These are phyloP conservation scores for Temnothorax rugatulus DNA, from an alignment of 2,888 invertebrate species.

Conservation along the genomic window DNA sequence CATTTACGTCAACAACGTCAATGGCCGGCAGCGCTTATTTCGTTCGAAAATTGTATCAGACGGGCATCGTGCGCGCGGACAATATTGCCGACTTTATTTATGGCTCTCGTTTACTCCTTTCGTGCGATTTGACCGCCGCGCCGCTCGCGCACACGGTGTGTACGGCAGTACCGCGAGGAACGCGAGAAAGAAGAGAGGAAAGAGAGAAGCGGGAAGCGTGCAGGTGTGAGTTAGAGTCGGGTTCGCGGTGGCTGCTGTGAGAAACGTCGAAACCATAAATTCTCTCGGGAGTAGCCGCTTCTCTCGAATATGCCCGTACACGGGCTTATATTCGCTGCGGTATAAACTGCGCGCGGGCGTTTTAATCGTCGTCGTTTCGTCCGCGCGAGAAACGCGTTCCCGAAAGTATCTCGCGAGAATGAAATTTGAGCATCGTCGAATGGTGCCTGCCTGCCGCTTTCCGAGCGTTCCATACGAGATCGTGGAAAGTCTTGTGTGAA, in stretches of 20 bases:
- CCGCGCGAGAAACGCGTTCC: background rate
- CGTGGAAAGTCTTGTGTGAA: background rate
- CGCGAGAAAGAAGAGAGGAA: conserved; percentile 1
- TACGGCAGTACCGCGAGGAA: conserved; percentile 39
- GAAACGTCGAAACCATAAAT: conserved; percentile 74
- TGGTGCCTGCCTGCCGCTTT: background rate
- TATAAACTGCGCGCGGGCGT: conserved; percentile 32
- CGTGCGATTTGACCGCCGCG: conserved; percentile 52
- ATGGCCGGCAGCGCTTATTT: conserved; percentile 36
- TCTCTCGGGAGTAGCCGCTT: conserved; percentile 67
- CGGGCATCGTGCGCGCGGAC: conserved; percentile 26
- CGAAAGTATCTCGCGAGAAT: conserved; percentile 38
- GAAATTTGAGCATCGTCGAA: conserved; percentile 24
- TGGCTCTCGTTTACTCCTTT: conserved; percentile 50
- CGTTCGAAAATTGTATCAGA: conserved; percentile 38
- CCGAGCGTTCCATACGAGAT: background rate
- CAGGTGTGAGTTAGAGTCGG: conserved; percentile 58
- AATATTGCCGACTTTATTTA: conserved; percentile 56
- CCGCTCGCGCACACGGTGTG: background rate
- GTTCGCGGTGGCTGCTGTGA: conserved; percentile 67
- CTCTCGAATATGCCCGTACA: conserved; percentile 51
- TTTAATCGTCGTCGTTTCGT: conserved; percentile 57
- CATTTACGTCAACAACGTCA: background rate
- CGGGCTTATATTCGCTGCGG: conserved; percentile 48
- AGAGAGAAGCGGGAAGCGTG: background rate